Base-by-base conservation (phyloP, 2,113 vertebrate species). In the Morphnarchus princeps region DNA sequence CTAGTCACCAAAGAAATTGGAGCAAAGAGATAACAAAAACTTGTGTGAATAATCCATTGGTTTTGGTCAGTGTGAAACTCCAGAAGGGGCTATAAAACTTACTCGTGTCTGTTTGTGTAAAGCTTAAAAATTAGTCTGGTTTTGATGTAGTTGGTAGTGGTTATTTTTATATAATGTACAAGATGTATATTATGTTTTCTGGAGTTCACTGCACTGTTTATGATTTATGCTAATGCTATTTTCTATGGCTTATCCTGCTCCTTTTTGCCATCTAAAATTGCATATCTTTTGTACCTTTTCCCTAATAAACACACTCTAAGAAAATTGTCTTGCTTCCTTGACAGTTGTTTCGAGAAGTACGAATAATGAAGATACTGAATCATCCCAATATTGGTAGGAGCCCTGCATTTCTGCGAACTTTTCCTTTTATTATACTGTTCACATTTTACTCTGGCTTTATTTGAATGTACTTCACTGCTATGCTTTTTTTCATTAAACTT, bases 311-410 rank as follows among this genome's bases (percentile, higher is more conserved):
- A 42, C 7, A 1, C 43, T 88, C 20, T 95, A 90, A 95, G 82
- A 88, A 81, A 85, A 49, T 91, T 95, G 12, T 96, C 76, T 94
- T 96, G 47, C 96, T 98, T 93, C 97, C 97, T 98, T 97, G 78
- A 98, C 98, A 99, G 99, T 98, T 99, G 93, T 99, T 99, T 98
- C 99, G 99, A 97, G 99, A 99, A 99, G 99, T 99, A 97, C 98
- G 99, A 98, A 99, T 99, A 99, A 99, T 99, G 99, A 99, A 99
- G 99, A 98, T 99, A 96, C 84, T 99, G 97, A 99, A 99, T 98
- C 99, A 99, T 97, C 99, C 99, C 92, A 99, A 99, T 97, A 99
- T 99, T 98, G 99, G 99, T 99, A 98, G 97, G 98, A 90, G 63
- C 89, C 87, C 66, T 90, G 66, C 59, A 85, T 96, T 95, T 95